Evolutionary conservation across 1,140 invertebrate species (phyloP).

Genomic region (Holcopasites calliopsidis): DNA sequence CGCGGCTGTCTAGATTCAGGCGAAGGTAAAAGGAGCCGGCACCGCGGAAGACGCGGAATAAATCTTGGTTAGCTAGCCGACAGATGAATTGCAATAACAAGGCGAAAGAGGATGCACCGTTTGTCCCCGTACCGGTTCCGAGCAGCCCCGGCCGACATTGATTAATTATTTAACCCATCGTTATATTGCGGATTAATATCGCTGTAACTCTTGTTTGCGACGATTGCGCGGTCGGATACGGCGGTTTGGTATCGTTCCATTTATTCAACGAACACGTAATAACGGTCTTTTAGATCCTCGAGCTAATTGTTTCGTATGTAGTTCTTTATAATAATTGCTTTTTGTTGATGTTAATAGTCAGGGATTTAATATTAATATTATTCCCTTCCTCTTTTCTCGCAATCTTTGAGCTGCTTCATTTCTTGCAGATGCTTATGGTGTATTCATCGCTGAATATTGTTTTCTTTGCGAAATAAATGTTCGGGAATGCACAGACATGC

Average conservation of each 20-base stretch:
- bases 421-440: no score
- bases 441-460: no score
- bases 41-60: constrained; percentile 25
- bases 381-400: no score
- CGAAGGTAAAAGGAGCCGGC: constrained; percentile 20
- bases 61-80: constrained; percentile 33
- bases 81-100: constrained; percentile 27
- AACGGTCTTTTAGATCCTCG: neutral
- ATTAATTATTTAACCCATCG: neutral
- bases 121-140: neutral
- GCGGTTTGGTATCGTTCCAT: neutral
- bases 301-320: neutral
- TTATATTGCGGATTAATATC: neutral
- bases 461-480: no score
- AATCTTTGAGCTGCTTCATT: no score
- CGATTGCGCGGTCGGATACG: neutral
- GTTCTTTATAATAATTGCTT: no score
- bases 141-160: neutral
- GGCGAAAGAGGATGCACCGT: neutral
- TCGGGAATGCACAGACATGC: no score
- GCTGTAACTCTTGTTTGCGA: neutral
- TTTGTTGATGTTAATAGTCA: no score
- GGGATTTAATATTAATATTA: no score
- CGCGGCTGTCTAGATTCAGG: neutral
- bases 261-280: neutral